A percentile compares a stretch with the other conserved stretches of the same genome.
phyloP scores from a whole-genome alignment of 2,797 vertebrate species.

The Sardinella longiceps region DNA sequence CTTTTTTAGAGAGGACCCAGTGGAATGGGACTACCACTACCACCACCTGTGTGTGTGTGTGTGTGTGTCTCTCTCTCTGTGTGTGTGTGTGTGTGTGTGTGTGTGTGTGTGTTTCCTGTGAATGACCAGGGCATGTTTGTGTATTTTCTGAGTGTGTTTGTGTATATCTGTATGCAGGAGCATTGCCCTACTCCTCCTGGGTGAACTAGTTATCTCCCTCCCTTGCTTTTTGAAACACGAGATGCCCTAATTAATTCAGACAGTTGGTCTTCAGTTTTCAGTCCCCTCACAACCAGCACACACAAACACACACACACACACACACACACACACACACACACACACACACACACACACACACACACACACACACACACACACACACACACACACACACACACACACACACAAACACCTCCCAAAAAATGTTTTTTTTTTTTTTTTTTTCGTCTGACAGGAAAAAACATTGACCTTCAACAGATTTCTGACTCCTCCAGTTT shows the following conservation, averaged over 20 bases:
- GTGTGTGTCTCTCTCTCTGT: no score
- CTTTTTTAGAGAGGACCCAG: not conserved
- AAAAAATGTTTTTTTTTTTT: no score
- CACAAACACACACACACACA: no score
- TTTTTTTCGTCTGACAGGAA: not conserved
- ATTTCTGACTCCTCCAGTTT: not conserved
- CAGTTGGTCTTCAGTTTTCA: not conserved
- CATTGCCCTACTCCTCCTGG: not conserved
- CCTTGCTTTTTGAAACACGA: not conserved
- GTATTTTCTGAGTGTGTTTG: not conserved
- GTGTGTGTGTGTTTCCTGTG: not conserved
- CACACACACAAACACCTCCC: not conserved
- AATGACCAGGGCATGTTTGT: not conserved
- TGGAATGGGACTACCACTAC: not conserved
- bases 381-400: not conserved
- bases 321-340: not conserved
- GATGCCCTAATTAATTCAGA: not conserved
- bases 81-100: not conserved
- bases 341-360: no score
- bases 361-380: no score
- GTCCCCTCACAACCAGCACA: not conserved
- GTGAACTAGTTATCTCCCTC: not conserved
- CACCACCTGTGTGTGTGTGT: slow-evolving; percentile 3
- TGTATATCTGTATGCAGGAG: not conserved
- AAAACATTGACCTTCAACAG: not conserved